Conservation (phyloP, 2,113 vertebrate genomes). For the Catharus bicknelli region DNA sequence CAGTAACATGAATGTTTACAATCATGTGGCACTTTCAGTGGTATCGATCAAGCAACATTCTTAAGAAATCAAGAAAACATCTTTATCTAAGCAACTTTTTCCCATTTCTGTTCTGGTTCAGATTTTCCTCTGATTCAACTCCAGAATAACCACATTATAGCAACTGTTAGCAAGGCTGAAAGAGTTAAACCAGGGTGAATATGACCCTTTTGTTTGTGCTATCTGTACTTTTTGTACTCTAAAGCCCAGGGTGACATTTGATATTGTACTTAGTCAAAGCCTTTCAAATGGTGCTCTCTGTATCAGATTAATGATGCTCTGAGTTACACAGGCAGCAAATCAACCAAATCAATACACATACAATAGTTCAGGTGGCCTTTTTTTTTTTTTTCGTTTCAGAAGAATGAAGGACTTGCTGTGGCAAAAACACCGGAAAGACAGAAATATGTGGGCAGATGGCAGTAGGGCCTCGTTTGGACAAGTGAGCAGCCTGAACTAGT, state of each 20-base stretch:
- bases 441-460: conserved; percentile 64
- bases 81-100: neutral
- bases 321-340: conserved; percentile 65
- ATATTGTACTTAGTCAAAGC: conserved; percentile 47
- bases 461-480: conserved; percentile 34
- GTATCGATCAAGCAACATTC: neutral
- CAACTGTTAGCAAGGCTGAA: neutral
- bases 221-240: conserved; percentile 55
- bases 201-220: conserved; percentile 47
- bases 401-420: conserved; percentile 68
- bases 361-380: conserved; percentile 54
- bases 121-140: neutral
- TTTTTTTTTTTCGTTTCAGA: neutral
- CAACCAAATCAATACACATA: conserved; percentile 61
- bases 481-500: conserved; percentile 34
- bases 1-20: neutral
- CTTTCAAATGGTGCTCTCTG: conserved; percentile 52
- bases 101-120: neutral
- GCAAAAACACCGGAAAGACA: conserved; percentile 54
- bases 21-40: neutral
- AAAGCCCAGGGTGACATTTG: conserved; percentile 45
- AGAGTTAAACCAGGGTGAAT: conserved; percentile 31
- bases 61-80: neutral
- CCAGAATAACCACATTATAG: neutral
- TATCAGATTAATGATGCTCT: conserved; percentile 66